phyloP scores from a whole-genome alignment of 2,888 invertebrate species.

The Harpagoxenus sublaevis region DNA sequence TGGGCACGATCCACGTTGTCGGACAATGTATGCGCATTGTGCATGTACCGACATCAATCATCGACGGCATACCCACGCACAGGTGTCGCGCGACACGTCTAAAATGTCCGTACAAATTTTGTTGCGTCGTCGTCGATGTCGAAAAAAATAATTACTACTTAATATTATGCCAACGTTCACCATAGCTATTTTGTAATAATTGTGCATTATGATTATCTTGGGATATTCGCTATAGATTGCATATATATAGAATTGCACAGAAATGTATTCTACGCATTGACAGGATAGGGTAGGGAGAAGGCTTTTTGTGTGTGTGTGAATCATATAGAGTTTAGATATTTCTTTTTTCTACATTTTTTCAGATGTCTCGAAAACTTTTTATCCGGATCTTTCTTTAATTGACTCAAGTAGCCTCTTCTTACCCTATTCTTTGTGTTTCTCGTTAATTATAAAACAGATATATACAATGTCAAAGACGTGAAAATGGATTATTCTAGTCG shows the following conservation, averaged over 20 bases:
- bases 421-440: background rate
- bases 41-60: slow-evolving; percentile 44
- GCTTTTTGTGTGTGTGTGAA: too few species aligned
- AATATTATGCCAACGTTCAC: background rate
- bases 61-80: slow-evolving; percentile 31
- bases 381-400: too few species aligned
- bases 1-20: slow-evolving; percentile 41
- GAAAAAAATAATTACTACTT: background rate
- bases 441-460: background rate
- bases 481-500: background rate
- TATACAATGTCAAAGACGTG: background rate
- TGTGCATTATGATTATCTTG: background rate
- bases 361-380: too few species aligned
- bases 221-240: background rate
- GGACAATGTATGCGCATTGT: slow-evolving; percentile 40
- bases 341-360: too few species aligned
- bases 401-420: too few species aligned
- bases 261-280: background rate
- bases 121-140: background rate
- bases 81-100: slow-evolving; percentile 53
- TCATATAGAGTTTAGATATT: too few species aligned
- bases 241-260: background rate
- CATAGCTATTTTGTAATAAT: background rate
- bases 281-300: background rate
- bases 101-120: slow-evolving; percentile 20